Base-by-base conservation (phyloP, 2,113 vertebrate genomes). In the Cricetomys ansorgei region DNA sequence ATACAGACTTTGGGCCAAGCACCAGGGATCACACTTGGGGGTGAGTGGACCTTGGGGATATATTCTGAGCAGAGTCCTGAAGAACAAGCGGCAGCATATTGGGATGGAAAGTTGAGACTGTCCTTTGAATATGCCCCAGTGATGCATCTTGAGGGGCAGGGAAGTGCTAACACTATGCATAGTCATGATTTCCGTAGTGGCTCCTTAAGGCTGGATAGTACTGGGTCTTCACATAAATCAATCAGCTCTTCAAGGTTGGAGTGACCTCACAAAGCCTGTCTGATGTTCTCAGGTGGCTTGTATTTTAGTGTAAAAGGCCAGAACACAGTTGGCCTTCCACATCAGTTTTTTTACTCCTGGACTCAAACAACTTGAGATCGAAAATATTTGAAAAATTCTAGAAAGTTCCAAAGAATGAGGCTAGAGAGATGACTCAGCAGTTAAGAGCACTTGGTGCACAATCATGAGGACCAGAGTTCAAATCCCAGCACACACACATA, bases 11-110 rank as follows among this genome's bases (percentile, higher is more conserved):
- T 97, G 98, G 98, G 81, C 98, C 98, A 77, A 99, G 98, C 84
- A 97, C 98, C 62, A 98, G 98, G 96, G 98, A 98, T 97, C 98
- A 99, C 97, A 98, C 98, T 2, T 99, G 98, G 98, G 98, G 98
- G 98, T 99, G 95, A 98, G 98, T 98, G 43, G 64, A 9, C 59
- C 75, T 94, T 89, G 50, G 45, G 19, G 34, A 8, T 29, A 37
- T 67, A 53, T 59, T 34, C 64, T 31, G 75, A 59, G 23, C 13
- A 1, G 3, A 13, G 37, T 21, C 64, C n/a, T 34, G 57, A 29
- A 91, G 13, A 31, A 19, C 6, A 45, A 75, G 21, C 13, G 16
- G 57, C 77, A 0, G 5, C 25, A n/a, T 12, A 55, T 23, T 70
- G 29, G 43, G 53, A 37, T 23, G n/a, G 72, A 4, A n/a, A 48